Evolutionary conservation across 1,140 invertebrate genomes (phyloP).

Genomic region (Bathynomus jamesi): DNA sequence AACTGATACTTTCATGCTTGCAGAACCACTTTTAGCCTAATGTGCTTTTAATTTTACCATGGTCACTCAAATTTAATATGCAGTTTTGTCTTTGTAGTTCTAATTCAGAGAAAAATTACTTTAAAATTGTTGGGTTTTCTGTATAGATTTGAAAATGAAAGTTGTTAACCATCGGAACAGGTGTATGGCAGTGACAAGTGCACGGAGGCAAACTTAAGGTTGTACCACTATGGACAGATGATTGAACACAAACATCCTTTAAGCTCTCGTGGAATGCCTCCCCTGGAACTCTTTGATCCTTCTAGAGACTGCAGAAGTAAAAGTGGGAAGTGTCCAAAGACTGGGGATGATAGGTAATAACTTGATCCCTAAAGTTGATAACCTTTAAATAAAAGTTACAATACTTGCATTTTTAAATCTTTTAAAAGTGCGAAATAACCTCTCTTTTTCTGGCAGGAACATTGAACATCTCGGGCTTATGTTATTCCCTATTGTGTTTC

Average conservation of each 20-base stretch:
- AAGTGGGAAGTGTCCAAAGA: not conserved
- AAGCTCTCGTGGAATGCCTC: not conserved
- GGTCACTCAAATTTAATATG: too few species aligned
- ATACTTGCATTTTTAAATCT: not conserved
- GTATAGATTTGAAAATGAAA: too few species aligned
- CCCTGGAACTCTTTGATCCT: not conserved
- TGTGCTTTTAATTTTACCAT: too few species aligned
- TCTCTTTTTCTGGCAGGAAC: too few species aligned
- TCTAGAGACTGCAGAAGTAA: not conserved
- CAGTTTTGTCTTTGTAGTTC: not conserved
- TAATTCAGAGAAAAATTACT: too few species aligned
- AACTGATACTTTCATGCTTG: too few species aligned
- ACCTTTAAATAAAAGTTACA: not conserved
- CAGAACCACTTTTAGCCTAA: too few species aligned
- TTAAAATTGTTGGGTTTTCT: too few species aligned
- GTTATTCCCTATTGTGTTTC: conserved; percentile 44
- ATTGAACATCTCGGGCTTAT: not conserved
- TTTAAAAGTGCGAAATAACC: too few species aligned
- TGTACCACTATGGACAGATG: not conserved
- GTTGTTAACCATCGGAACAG: not conserved
- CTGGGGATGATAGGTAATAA: conserved; percentile 19
- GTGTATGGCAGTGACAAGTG: conserved; percentile 10
- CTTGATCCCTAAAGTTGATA: not conserved
- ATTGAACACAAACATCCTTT: not conserved
- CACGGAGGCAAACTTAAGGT: conserved; percentile 10